Evolutionary conservation across 2,113 vertebrate genomes (phyloP).

Genomic region (Callithrix jacchus): DNA sequence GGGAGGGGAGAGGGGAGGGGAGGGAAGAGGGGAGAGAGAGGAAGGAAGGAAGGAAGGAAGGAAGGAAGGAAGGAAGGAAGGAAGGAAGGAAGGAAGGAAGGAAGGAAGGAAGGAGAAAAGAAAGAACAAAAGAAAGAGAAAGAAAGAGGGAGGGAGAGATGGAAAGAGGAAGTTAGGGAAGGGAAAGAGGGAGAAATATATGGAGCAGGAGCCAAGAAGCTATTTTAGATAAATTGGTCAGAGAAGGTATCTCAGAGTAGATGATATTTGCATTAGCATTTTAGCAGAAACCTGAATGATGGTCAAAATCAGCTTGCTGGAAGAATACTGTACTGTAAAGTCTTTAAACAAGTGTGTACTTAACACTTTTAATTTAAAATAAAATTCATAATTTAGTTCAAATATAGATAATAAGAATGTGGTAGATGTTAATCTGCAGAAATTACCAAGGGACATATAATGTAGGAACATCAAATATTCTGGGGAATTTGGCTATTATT

Average conservation of each 20-base stretch:
- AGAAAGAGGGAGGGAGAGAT: too few relatives aligned
- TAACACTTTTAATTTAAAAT: neutral
- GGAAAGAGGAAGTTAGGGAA: too few relatives aligned
- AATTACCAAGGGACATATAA: neutral
- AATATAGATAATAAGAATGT: neutral
- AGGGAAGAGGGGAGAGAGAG: too few relatives aligned
- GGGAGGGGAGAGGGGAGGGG: fast-evolving
- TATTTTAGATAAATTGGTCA: neutral
- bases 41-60: fast-evolving
- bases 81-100: too few relatives aligned
- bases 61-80: neutral
- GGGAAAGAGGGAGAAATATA: too few relatives aligned
- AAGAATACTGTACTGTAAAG: neutral
- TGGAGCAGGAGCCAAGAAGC: neutral
- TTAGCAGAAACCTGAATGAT: neutral
- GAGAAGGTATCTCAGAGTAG: neutral
- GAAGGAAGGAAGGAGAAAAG: neutral
- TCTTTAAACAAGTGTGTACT: neutral
- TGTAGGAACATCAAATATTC: neutral
- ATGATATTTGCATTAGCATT: neutral
- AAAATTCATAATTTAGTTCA: neutral
- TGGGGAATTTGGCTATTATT: neutral
- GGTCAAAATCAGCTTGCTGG: neutral
- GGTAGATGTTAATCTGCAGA: neutral
- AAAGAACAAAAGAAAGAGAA: neutral